Percentiles rank a stretch among this genome's conserved stretches.
Evolutionary conservation across 2,113 vertebrate species (phyloP).

Genomic region (Triplophysa tibetana): DNA sequence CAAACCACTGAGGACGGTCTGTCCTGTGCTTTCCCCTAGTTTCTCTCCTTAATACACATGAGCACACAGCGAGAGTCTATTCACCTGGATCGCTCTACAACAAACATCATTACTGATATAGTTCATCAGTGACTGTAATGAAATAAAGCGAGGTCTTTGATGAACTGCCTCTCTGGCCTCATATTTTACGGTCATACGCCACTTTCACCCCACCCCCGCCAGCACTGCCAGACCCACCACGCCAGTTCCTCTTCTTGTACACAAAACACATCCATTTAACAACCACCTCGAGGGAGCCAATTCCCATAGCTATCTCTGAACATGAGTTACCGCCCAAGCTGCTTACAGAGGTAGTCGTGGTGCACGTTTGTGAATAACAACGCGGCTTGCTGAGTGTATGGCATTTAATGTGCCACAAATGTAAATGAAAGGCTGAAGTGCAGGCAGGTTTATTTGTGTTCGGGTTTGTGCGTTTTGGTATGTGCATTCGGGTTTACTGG

Average conservation of each 20-base stretch:
- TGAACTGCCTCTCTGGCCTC: slow-evolving; percentile 11
- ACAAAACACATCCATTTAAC: slow-evolving; percentile 30
- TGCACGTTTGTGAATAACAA: neutral
- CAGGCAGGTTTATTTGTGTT: too few species aligned
- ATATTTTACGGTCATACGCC: neutral
- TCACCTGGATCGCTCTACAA: slow-evolving; percentile 21
- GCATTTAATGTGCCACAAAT: neutral
- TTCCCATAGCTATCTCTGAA: slow-evolving; percentile 23
- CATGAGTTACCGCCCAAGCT: slow-evolving; percentile 13
- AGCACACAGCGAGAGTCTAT: neutral
- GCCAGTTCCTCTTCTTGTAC: neutral
- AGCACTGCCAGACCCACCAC: slow-evolving; percentile 33
- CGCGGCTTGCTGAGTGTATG: neutral
- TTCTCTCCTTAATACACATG: neutral
- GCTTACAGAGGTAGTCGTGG: neutral
- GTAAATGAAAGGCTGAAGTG: neutral
- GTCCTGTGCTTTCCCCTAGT: slow-evolving; percentile 18
- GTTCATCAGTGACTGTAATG: slow-evolving; percentile 39
- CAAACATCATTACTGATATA: slow-evolving; percentile 32
- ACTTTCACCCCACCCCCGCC: slow-evolving; percentile 2
- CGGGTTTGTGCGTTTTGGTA: too few species aligned
- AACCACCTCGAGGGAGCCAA: slow-evolving; percentile 8
- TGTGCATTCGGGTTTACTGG: too few species aligned
- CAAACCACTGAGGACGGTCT: slow-evolving; percentile 52
- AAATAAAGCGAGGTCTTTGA: slow-evolving; percentile 18